phyloP scores from a whole-genome alignment of 2,113 vertebrate genomes.

The Dunckerocampus dactyliophorus region DNA sequence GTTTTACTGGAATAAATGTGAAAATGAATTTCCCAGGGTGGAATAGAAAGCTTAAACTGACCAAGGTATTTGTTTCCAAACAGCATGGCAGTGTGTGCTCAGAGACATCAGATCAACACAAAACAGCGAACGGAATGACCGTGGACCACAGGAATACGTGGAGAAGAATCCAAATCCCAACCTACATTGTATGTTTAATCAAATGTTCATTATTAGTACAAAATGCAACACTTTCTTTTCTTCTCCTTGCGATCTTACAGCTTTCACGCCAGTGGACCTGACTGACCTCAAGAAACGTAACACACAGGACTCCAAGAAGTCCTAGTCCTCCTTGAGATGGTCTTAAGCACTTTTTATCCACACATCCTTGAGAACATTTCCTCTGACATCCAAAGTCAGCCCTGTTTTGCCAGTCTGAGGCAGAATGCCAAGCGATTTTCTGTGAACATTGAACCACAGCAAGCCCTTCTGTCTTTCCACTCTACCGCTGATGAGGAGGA shows the following conservation, averaged over 20 bases:
- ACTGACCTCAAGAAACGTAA: slow-evolving; percentile 85
- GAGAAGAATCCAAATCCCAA: slow-evolving; percentile 95
- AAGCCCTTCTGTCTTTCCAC: slow-evolving; percentile 17
- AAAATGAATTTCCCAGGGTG: too few relatives aligned
- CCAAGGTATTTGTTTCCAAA: neutral
- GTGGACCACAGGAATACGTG: slow-evolving; percentile 94
- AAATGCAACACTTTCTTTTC: neutral
- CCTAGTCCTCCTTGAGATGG: slow-evolving; percentile 68
- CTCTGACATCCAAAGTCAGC: slow-evolving; percentile 63
- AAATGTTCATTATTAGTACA: neutral
- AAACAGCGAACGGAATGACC: slow-evolving; percentile 82
- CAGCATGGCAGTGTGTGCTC: slow-evolving; percentile 96
- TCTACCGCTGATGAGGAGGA: slow-evolving; percentile 35
- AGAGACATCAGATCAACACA: slow-evolving; percentile 87
- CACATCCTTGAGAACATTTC: slow-evolving; percentile 65
- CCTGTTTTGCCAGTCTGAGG: slow-evolving; percentile 46
- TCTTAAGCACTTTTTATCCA: slow-evolving; percentile 35
- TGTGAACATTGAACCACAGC: slow-evolving; percentile 55
- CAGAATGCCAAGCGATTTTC: slow-evolving; percentile 40
- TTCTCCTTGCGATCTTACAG: slow-evolving; percentile 59
- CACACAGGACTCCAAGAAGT: slow-evolving; percentile 88
- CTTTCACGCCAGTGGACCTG: slow-evolving; percentile 89
- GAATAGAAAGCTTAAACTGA: neutral
- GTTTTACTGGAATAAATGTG: too few relatives aligned
- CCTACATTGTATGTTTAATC: slow-evolving; percentile 84